Conservation (phyloP, 2,797 vertebrate species). For the Chelon auratus region DNA sequence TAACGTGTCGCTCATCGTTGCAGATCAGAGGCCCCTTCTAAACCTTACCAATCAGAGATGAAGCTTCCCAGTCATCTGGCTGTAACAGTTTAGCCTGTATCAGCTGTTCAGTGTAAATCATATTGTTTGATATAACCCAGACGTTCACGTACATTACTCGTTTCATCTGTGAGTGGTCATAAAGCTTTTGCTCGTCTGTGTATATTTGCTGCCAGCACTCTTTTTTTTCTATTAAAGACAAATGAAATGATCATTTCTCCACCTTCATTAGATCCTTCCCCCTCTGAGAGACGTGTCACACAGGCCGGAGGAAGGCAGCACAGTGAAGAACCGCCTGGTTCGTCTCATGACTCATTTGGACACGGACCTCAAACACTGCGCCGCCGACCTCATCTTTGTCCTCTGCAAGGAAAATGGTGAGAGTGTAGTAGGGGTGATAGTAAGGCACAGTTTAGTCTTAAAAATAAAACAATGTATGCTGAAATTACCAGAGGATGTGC, state of each 20-base stretch:
- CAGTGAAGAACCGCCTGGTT: constrained; percentile 84
- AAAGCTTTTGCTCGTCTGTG: background rate
- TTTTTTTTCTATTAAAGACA: background rate
- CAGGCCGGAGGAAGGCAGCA: constrained; percentile 85
- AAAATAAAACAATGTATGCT: background rate
- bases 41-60: background rate
- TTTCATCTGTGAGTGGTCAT: background rate
- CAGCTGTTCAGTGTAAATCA: background rate
- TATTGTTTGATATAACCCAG: too few species aligned
- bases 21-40: background rate
- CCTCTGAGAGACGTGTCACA: constrained; percentile 84
- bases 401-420: constrained; percentile 87
- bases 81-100: too few species aligned
- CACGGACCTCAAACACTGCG: constrained; percentile 87
- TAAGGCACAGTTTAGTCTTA: background rate
- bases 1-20: background rate
- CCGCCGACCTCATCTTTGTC: constrained; percentile 88
- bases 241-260: background rate
- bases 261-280: constrained; percentile 80
- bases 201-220: background rate
- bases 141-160: background rate
- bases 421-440: background rate
- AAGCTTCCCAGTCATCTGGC: too few species aligned
- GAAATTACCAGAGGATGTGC: background rate
- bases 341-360: constrained; percentile 89